Percentiles rank a stretch among this genome's conserved stretches.
phyloP scores from a whole-genome alignment of 1,140 invertebrate species.

The Drosophila pandora region DNA sequence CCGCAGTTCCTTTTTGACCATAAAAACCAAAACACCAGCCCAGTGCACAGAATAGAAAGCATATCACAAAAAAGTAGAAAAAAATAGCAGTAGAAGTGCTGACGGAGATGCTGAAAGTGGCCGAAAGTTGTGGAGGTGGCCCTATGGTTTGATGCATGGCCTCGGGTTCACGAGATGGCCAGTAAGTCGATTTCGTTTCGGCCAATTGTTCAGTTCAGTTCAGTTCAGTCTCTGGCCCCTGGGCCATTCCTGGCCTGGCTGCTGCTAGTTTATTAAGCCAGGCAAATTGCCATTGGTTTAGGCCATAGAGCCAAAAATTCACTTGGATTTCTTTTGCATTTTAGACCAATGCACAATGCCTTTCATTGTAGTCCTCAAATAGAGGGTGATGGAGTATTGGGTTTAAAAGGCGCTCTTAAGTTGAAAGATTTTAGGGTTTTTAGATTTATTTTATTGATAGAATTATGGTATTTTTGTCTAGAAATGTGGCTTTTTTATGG shows the following conservation, averaged over 20 bases:
- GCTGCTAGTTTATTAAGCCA: slow-evolving; percentile 34
- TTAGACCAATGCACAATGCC: slow-evolving; percentile 1
- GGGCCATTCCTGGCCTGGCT: background rate
- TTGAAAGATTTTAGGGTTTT: too few species aligned
- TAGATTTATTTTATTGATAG: too few species aligned
- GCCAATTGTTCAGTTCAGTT: slow-evolving; percentile 24
- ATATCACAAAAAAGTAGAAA: slow-evolving; percentile 2
- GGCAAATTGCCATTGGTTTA: slow-evolving; percentile 8
- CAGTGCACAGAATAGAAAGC: background rate
- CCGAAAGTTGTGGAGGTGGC: background rate
- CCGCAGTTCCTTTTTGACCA: slow-evolving; percentile 54
- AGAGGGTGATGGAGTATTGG: background rate
- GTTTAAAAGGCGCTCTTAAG: background rate
- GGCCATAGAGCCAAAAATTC: slow-evolving; percentile 19
- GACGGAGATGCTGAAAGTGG: slow-evolving; percentile 23
- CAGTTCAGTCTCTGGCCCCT: too few species aligned
- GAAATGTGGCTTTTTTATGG: too few species aligned
- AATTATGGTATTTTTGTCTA: too few species aligned
- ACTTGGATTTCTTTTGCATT: slow-evolving; percentile 13
- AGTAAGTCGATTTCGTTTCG: slow-evolving; percentile 52
- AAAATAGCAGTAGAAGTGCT: slow-evolving; percentile 25
- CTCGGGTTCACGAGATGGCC: slow-evolving; percentile 28
- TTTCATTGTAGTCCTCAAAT: background rate
- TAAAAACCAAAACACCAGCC: slow-evolving; percentile 42
- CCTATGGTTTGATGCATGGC: slow-evolving; percentile 38